Evolutionary conservation across 2,113 vertebrate species (phyloP).

Genomic region (Beaufortia kweichowensis): DNA sequence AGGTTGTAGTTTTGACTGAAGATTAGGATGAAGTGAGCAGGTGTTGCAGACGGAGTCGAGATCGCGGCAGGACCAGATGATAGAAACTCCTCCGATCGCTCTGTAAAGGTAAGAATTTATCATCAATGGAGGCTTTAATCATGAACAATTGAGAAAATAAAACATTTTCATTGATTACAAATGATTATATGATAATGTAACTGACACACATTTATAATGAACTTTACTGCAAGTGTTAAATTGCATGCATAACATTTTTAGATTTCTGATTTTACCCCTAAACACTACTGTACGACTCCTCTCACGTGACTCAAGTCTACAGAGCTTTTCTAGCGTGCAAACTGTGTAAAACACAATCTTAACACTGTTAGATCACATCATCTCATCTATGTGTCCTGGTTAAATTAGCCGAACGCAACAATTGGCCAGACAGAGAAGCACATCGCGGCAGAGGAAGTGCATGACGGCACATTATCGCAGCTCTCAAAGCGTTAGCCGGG

Average conservation of each 20-base stretch:
- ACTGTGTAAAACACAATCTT: not conserved
- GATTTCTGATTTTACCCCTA: no score
- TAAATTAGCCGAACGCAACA: slow-evolving; percentile 18
- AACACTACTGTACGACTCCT: no score
- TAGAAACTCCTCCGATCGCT: not conserved
- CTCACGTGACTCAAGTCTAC: no score
- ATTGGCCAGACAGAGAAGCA: slow-evolving; percentile 6
- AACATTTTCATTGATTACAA: not conserved
- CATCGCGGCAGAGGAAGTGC: slow-evolving; percentile 28
- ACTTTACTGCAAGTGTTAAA: no score
- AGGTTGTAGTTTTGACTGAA: slow-evolving; percentile 35
- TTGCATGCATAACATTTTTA: no score
- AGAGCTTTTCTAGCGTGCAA: no score
- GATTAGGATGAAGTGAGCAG: not conserved
- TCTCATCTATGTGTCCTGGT: slow-evolving; percentile 24
- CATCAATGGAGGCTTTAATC: not conserved
- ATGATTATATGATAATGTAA: not conserved
- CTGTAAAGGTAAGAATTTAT: slow-evolving; percentile 41
- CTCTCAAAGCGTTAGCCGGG: slow-evolving; percentile 30
- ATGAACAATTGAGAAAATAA: not conserved
- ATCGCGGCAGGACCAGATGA: slow-evolving; percentile 19
- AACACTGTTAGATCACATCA: not conserved
- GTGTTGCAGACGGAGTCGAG: slow-evolving; percentile 5
- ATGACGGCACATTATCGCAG: slow-evolving; percentile 31
- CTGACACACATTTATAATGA: no score